These are phyloP conservation scores for Phymastichus coffea DNA, from an alignment of 1,140 invertebrate species.

Conservation along the genomic window DNA sequence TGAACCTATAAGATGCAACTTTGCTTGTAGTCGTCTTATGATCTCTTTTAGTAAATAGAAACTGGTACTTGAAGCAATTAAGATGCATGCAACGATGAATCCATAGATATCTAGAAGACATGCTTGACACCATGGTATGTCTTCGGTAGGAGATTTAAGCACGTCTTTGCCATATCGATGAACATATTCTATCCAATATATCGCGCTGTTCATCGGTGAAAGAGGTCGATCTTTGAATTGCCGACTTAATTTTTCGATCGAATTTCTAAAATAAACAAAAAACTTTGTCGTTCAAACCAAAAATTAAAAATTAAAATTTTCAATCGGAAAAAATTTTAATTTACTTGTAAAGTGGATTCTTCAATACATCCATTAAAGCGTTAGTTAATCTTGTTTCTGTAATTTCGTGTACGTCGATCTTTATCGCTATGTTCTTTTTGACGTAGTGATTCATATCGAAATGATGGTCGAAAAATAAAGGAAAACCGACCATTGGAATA, in stretches of 20 bases:
- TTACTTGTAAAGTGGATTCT: constrained; percentile 43
- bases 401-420: constrained; percentile 45
- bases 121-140: not conserved
- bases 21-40: too few relatives aligned
- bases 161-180: not conserved
- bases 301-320: not conserved
- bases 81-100: too few relatives aligned
- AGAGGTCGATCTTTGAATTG: not conserved
- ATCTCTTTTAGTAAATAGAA: too few relatives aligned
- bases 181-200: constrained; percentile 1
- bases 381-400: constrained; percentile 39
- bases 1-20: too few relatives aligned
- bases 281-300: too few relatives aligned
- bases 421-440: constrained; percentile 31
- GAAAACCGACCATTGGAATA: constrained; percentile 72
- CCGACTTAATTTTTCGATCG: not conserved
- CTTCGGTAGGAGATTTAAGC: not conserved
- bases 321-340: not conserved
- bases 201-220: not conserved
- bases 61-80: too few relatives aligned
- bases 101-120: not conserved
- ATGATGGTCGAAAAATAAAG: constrained; percentile 69
- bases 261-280: not conserved
- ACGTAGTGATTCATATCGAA: constrained; percentile 48
- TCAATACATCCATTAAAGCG: constrained; percentile 43